A percentile compares a stretch with the other conserved stretches of the same genome.
These are phyloP conservation scores for Cassiopea xamachana DNA, from an alignment of 30 jellyfish, hydroid and myxozoan genomes.

Conservation along the genomic window DNA sequence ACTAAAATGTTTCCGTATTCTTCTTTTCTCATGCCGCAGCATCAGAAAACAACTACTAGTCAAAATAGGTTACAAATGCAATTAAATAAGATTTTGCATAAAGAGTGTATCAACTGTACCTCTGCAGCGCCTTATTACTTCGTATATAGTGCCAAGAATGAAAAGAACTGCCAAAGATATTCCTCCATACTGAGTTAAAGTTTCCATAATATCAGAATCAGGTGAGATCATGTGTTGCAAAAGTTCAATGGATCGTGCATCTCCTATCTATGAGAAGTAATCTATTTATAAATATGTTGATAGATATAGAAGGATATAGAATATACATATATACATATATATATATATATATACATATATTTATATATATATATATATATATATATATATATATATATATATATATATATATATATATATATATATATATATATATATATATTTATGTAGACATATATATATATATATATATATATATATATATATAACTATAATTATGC, in stretches of 20 bases:
- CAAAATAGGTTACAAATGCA: no score
- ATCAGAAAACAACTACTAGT: no score
- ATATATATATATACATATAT: neutral
- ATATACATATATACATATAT: neutral
- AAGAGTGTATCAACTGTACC: neutral
- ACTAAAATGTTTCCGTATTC: no score
- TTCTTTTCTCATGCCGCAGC: no score
- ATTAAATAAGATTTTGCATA: no score
- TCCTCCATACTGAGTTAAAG: neutral
- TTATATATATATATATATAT: neutral
- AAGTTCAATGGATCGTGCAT: neutral
- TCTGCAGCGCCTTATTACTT: neutral
- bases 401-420: neutral
- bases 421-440: neutral
- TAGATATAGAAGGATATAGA: no score
- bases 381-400: neutral
- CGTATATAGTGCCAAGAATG: slow-evolving; percentile 20
- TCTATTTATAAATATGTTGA: no score
- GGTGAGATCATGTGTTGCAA: slow-evolving; percentile 23
- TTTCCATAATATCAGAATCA: neutral
- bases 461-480: neutral
- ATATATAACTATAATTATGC: neutral
- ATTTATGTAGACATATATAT: neutral
- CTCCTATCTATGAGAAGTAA: neutral
- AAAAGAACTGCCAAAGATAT: slow-evolving; percentile 7